Percentiles rank a stretch among this genome's conserved stretches.
These are phyloP conservation scores for Nineta flava DNA, from an alignment of 2,888 invertebrate genomes.

Conservation along the genomic window DNA sequence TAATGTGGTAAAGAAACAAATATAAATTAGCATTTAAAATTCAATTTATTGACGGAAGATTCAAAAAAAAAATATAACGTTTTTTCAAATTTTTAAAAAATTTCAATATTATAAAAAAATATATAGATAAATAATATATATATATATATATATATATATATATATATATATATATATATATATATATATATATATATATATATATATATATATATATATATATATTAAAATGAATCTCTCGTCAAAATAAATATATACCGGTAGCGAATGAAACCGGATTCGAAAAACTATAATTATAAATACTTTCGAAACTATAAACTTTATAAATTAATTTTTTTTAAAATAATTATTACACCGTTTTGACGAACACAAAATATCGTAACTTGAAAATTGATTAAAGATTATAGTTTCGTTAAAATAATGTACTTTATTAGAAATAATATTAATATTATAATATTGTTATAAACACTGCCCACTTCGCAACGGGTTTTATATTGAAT, in stretches of 20 bases:
- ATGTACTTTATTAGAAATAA: not conserved
- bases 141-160: not conserved
- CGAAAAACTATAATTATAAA: not conserved
- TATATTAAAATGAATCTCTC: not conserved
- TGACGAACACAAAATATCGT: not conserved
- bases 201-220: not conserved
- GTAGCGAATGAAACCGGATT: not conserved
- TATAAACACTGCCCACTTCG: conserved; percentile 8
- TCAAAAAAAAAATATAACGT: not conserved
- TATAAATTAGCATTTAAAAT: not conserved
- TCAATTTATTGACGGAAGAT: not conserved
- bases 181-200: not conserved
- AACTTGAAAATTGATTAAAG: not conserved
- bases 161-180: not conserved
- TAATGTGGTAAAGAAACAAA: not conserved
- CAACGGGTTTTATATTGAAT: conserved; percentile 8
- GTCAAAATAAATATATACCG: not conserved
- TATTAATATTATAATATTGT: conserved; percentile 7
- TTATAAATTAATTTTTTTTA: not conserved
- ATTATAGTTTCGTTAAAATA: not conserved
- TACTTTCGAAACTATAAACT: not conserved
- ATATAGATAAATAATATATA: not conserved
- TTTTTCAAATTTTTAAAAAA: not conserved
- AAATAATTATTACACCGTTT: too few relatives aligned
- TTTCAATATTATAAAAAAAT: not conserved